Base-by-base conservation (phyloP, 2,888 invertebrate genomes). In the Lumbricus terrestris region DNA sequence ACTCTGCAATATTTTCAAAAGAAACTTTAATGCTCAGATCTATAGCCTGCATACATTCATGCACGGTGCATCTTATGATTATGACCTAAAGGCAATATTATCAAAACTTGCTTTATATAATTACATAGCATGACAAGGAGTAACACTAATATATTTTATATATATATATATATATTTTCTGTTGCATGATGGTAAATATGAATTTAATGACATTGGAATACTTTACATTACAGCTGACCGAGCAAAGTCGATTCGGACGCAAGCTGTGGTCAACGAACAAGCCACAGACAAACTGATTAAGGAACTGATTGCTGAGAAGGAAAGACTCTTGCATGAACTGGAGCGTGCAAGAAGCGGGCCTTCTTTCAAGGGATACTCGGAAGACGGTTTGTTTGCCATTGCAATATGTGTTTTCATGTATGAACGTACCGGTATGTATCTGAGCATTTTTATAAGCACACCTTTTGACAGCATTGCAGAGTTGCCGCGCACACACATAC, bases 231-330 rank as follows among this genome's bases (percentile, higher is more conserved):
- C 88, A 93, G 93, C 93, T 90, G 92, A 93, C 90, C 89, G 92
- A 40, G 93, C 93, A 33, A 93, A 93, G 90, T 91, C 91, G 0
- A 93, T 93, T 89, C 89, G 69, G 42, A 93, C 92, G 20, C 38
- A 33, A 33, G 93, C 93, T 35, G 42, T 88, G 20, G 93, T 93
- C 37, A 93, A 93, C 89, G 90, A 92, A 82, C 90, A 89, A 38
- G 92, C 89, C 35, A 93, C 93, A n/a, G 91, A 92, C 88, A 92
- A 92, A 88, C 85, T 93, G 89, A 92, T 93, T 38, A 42, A 92
- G 89, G 91, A 92, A 83, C 89, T 93, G 37, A 92, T 93, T 37
- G 90, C 89, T 15, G 93, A 93, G 90, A 92, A 93, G 89, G 93
- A 93, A 90, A 38, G 90, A 34, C 91, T 93, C 13, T 91, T 93